These are phyloP conservation scores for Tetrapedia diversipes DNA, from an alignment of 2,888 invertebrate genomes.

Conservation along the genomic window DNA sequence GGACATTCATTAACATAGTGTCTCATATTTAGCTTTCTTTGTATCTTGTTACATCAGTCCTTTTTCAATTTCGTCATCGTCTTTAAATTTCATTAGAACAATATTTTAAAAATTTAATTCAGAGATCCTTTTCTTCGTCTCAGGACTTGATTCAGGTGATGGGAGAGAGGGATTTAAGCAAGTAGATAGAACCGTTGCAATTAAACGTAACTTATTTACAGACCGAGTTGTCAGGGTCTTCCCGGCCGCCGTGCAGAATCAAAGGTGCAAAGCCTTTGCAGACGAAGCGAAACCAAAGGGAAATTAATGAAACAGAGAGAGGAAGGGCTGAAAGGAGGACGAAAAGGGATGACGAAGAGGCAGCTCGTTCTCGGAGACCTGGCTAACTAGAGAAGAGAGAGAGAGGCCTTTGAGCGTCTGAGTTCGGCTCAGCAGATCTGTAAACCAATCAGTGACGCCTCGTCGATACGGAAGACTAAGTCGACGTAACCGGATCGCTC, in stretches of 20 bases:
- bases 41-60: too few species aligned
- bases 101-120: too few species aligned
- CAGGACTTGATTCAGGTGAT: too few species aligned
- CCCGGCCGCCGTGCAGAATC: slow-evolving; percentile 28
- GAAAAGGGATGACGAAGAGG: slow-evolving; percentile 17
- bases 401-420: slow-evolving; percentile 72
- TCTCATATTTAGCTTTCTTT: too few species aligned
- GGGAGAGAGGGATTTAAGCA: neutral
- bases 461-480: slow-evolving; percentile 69
- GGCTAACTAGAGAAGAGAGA: slow-evolving; percentile 67
- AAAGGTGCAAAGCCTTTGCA: slow-evolving; percentile 41
- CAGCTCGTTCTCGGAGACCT: slow-evolving; percentile 20
- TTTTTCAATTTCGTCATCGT: too few species aligned
- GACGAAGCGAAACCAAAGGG: slow-evolving; percentile 37
- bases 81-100: too few species aligned
- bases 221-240: neutral
- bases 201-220: slow-evolving; percentile 45
- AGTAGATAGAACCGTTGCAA: slow-evolving; percentile 7
- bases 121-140: too few species aligned
- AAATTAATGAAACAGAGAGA: slow-evolving; percentile 66
- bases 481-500: slow-evolving; percentile 73
- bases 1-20: too few species aligned
- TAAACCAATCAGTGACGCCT: slow-evolving; percentile 77
- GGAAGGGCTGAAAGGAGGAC: too few species aligned
- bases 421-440: slow-evolving; percentile 72